Conservation (phyloP, 2,797 vertebrate genomes). For the Hippopotamyrus pictus region DNA sequence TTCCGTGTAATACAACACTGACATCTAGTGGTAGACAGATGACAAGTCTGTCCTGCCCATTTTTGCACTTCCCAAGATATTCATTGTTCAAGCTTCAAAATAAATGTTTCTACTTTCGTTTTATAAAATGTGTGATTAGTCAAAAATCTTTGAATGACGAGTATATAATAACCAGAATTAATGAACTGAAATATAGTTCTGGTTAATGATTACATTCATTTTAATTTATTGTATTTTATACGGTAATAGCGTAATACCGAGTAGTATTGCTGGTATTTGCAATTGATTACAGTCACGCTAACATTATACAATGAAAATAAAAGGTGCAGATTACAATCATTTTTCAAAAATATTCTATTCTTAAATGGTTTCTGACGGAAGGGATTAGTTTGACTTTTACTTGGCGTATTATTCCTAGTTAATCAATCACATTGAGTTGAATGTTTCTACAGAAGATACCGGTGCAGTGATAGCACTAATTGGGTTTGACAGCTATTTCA, state of each 20-base stretch:
- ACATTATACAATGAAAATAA: background rate
- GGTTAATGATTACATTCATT: background rate
- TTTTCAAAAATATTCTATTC: background rate
- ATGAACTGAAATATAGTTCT: background rate
- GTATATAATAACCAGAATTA: background rate
- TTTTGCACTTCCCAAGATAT: background rate
- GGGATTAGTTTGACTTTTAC: background rate
- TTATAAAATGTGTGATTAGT: background rate
- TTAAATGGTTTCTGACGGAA: background rate
- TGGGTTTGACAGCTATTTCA: background rate
- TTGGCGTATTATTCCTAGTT: background rate
- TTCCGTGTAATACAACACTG: conserved; percentile 7
- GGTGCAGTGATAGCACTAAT: background rate
- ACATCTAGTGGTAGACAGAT: conserved; percentile 11
- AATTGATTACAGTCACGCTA: background rate
- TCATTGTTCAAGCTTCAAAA: background rate
- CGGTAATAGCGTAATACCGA: background rate
- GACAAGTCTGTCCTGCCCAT: background rate
- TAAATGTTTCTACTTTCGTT: background rate
- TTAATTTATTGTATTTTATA: background rate
- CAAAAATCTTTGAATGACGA: background rate
- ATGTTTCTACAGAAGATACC: background rate
- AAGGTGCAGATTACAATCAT: background rate
- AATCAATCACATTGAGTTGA: background rate
- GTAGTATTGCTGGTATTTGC: background rate